These are phyloP conservation scores for Acrocyrtus sp. DNA, from an alignment of 2,888 invertebrate species.

Conservation along the genomic window DNA sequence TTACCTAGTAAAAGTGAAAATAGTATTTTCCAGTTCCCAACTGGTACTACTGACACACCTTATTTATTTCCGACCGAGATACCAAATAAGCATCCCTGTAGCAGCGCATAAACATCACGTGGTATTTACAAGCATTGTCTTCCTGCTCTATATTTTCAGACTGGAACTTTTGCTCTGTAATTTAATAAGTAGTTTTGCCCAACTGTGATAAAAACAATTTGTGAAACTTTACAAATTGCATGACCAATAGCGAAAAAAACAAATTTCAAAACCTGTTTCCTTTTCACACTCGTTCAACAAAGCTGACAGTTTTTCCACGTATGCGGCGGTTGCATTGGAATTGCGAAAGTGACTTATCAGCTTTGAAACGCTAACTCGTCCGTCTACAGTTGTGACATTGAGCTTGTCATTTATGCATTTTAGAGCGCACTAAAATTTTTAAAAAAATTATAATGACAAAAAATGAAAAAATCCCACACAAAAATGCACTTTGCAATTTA, in stretches of 20 bases:
- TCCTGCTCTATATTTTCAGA: slow-evolving; percentile 12
- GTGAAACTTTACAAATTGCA: background rate
- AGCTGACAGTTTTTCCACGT: slow-evolving; percentile 16
- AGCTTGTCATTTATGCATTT: slow-evolving; percentile 41
- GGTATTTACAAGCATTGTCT: slow-evolving; percentile 45
- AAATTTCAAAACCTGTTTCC: slow-evolving; percentile 18
- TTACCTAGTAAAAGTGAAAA: too few relatives aligned
- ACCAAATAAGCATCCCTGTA: slow-evolving; percentile 34
- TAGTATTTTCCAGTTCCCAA: too few relatives aligned
- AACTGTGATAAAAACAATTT: too few relatives aligned
- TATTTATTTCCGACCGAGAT: slow-evolving; percentile 13
- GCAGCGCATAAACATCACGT: slow-evolving; percentile 48
- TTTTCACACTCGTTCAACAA: slow-evolving; percentile 24
- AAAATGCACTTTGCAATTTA: too few relatives aligned
- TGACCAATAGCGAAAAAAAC: background rate
- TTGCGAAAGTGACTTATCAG: background rate
- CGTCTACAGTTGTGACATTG: slow-evolving; percentile 30
- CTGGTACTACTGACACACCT: slow-evolving; percentile 23
- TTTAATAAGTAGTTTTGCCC: too few relatives aligned
- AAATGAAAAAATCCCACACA: too few relatives aligned
- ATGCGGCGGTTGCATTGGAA: slow-evolving; percentile 11
- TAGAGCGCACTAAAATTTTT: slow-evolving; percentile 28
- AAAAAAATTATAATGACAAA: background rate
- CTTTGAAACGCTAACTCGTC: slow-evolving; percentile 17
- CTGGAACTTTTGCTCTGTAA: too few relatives aligned